A percentile compares a stretch with the other conserved stretches of the same genome.
Conservation (phyloP, 2,113 vertebrate genomes). For the Xiphorhynchus elegans region DNA sequence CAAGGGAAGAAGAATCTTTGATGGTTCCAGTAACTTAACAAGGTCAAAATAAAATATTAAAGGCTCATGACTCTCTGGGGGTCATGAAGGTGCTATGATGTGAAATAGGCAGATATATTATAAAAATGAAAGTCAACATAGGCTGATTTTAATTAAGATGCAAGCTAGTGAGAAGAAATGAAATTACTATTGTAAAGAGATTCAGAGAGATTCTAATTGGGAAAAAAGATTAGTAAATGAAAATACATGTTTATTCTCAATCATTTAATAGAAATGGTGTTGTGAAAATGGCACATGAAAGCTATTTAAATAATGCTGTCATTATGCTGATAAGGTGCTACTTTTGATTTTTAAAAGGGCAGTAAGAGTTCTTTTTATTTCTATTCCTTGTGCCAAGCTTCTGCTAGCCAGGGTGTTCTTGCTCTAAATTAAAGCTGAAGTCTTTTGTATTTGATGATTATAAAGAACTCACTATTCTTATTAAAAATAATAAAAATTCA, state of each 20-base stretch:
- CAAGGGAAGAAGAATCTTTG: conserved; percentile 41
- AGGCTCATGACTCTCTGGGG: neutral
- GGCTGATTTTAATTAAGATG: conserved; percentile 73
- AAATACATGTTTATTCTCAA: conserved; percentile 46
- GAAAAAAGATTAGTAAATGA: conserved; percentile 46
- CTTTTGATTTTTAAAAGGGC: conserved; percentile 31
- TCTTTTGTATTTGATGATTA: conserved; percentile 29
- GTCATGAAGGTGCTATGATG: conserved; percentile 61
- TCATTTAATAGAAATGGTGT: neutral
- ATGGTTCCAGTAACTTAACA: conserved; percentile 52
- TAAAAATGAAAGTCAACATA: conserved; percentile 52
- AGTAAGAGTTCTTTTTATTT: neutral
- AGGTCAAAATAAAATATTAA: conserved; percentile 72
- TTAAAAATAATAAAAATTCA: conserved; percentile 24
- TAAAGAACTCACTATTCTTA: neutral
- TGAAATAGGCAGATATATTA: conserved; percentile 53
- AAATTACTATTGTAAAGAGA: conserved; percentile 34
- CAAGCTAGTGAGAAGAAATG: conserved; percentile 44
- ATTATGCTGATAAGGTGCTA: conserved; percentile 55
- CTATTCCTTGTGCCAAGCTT: neutral
- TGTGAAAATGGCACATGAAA: conserved; percentile 28
- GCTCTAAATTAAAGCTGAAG: conserved; percentile 21
- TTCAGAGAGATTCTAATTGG: conserved; percentile 43
- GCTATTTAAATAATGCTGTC: conserved; percentile 5
- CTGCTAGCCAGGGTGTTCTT: neutral